These are phyloP conservation scores for Scopus umbretta DNA, from an alignment of 2,113 vertebrate genomes.

Conservation along the genomic window DNA sequence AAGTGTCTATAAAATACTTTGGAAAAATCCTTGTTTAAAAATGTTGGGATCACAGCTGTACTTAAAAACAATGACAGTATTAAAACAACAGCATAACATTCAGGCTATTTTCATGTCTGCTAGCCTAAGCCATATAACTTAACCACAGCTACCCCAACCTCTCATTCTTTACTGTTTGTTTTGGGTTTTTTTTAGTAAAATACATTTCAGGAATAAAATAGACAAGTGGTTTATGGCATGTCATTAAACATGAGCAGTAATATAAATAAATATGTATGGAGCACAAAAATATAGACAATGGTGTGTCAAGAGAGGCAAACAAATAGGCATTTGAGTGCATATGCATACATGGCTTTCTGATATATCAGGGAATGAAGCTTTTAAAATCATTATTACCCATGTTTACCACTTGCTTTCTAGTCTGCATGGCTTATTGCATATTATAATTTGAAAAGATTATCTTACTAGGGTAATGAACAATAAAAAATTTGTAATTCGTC, in stretches of 20 bases:
- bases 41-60: background rate
- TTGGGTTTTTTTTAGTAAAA: background rate
- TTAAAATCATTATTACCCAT: background rate
- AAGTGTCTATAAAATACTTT: background rate
- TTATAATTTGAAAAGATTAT: constrained; percentile 61
- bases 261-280: constrained; percentile 26
- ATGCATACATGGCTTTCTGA: background rate
- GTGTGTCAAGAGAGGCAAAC: background rate
- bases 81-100: constrained; percentile 10
- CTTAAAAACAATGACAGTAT: constrained; percentile 2
- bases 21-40: constrained; percentile 19
- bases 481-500: constrained; percentile 67
- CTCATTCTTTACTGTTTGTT: background rate
- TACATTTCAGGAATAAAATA: constrained; percentile 52
- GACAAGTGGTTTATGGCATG: background rate
- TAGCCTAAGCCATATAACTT: constrained; percentile 29
- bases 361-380: background rate
- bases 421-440: constrained; percentile 32
- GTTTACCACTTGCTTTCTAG: constrained; percentile 28
- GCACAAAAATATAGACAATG: background rate
- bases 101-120: background rate
- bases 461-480: constrained; percentile 67
- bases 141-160: constrained; percentile 11
- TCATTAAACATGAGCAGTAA: constrained; percentile 47
- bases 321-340: background rate